Base-by-base conservation (phyloP, 2,113 vertebrate genomes). In the Hyla sarda region DNA sequence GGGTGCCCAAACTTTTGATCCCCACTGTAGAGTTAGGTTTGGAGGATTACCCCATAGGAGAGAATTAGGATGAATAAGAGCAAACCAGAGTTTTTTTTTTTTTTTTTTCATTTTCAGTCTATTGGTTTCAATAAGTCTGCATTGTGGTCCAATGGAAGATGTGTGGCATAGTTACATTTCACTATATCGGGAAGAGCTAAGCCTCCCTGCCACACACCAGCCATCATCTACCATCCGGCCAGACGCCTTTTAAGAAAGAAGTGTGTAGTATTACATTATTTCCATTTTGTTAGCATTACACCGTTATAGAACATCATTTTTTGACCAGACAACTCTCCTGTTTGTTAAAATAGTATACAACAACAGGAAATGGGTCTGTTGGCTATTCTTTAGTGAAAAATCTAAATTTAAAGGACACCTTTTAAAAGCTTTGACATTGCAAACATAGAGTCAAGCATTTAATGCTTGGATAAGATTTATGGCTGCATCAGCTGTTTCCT, bases 391-490 rank as follows among this genome's bases (percentile, higher is more conserved):
- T 69, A 23, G 14, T 19, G 21, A 10, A n/a, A n/a, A 58, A n/a
- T 10, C 21, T 58, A n/a, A 72, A 54, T 54, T 56, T 54, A 56
- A 34, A 58, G 8, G 54, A 21, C 50, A 79, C 30, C 11, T 58
- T 76, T 28, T 28, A 50, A 76, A 48, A 30, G 13, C 2, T 75
- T 30, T 78, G 76, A 52, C 9, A 11, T 81, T 62, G 23, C 34
- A 81, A n/a, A 50, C 2, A 30, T 48, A 32, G 65, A 65, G n/a
- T 25, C 37, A 5, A 12, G 56, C 37, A 81, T 62, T 34, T 62
- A 11, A 56, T 50, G 32, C 54, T 65, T 45, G 21, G 77, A 80
- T 80, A 62, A 80, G 54, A 60, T 80, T 62, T 62, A n/a, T 47
- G 23, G 37, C 56, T 62, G 54, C 54, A 81, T 62, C 78, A 81